These are phyloP conservation scores for Xestia rhomboidea DNA, from an alignment of 2,888 invertebrate species.

Conservation along the genomic window DNA sequence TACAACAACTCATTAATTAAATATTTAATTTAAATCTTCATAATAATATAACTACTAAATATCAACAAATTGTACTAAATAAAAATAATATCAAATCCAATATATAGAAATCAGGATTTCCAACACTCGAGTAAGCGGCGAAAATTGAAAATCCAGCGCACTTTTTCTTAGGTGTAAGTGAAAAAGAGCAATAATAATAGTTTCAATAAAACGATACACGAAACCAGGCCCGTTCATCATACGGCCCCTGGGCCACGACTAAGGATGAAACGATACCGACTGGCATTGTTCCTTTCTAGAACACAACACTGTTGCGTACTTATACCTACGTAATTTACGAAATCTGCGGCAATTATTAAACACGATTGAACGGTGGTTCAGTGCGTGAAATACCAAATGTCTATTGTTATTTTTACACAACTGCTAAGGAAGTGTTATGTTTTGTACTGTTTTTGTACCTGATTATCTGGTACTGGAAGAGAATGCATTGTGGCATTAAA, in stretches of 20 bases:
- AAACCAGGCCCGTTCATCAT: not conserved
- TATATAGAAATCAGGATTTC: not conserved
- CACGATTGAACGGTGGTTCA: not conserved
- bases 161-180: not conserved
- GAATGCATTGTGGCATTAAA: not conserved
- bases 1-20: not conserved
- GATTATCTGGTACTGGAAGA: not conserved
- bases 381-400: not conserved
- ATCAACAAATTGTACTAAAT: conserved; percentile 54
- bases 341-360: not conserved
- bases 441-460: not conserved
- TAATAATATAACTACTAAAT: conserved; percentile 48
- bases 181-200: not conserved
- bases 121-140: not conserved
- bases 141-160: not conserved
- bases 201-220: not conserved
- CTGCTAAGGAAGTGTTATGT: no score
- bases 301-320: conserved; percentile 21
- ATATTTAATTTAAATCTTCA: conserved; percentile 40
- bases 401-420: not conserved
- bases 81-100: conserved; percentile 22
- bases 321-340: not conserved
- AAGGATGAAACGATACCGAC: conserved; percentile 41
- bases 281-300: conserved; percentile 20
- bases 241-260: conserved; percentile 14